Evolutionary conservation across 2,888 invertebrate genomes (phyloP), one percentile per base, ranked within the genome.

Genomic region (Prenolepis imparis): DNA sequence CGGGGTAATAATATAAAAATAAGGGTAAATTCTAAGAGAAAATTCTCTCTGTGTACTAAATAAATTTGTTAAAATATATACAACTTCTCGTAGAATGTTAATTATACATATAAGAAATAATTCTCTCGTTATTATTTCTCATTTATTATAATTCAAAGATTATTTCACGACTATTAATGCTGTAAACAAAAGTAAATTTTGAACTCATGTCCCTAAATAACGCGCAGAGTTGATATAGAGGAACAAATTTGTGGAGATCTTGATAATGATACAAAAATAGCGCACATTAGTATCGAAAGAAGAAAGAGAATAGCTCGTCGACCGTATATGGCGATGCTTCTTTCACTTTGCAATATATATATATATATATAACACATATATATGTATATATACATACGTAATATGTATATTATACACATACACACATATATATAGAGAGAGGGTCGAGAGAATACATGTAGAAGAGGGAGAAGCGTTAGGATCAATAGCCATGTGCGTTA

Each of bases 401-500:
- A 36, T 4, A 36, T 36, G 4, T 4, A 5, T 36, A 36, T 36
- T n/a, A 5, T 36, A 36, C 4, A 36, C 4, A 36, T 36, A 36
- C n/a, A n/a, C n/a, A 32, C 28, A 32, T 32, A 1, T 3, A 32
- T 32, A 36, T 36, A 36, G 12, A 52, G 15, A 32, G 55, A n/a
- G n/a, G 15, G n/a, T n/a, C n/a, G n/a, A n/a, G n/a, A n/a, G 12
- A 67, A 59, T 12, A 32, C 52, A 78, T 28, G 39, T 59, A 44
- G 15, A 66, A 8, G 78, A 74, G 63, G 70, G 70, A 70, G 80
- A 70, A 59, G 41, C 75, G 64, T 84, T 81, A 61, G 80, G 70
- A 85, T 85, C 85, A 80, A 85, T 85, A 85, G 64, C 63, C 59
- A 75, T 85, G 63, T 80, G 61, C 64, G 67, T 57, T 81, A 82